Evolutionary conservation across 2,888 invertebrate genomes (phyloP), one percentile per base, ranked within the genome.

Genomic region (Lamproptera curius): DNA sequence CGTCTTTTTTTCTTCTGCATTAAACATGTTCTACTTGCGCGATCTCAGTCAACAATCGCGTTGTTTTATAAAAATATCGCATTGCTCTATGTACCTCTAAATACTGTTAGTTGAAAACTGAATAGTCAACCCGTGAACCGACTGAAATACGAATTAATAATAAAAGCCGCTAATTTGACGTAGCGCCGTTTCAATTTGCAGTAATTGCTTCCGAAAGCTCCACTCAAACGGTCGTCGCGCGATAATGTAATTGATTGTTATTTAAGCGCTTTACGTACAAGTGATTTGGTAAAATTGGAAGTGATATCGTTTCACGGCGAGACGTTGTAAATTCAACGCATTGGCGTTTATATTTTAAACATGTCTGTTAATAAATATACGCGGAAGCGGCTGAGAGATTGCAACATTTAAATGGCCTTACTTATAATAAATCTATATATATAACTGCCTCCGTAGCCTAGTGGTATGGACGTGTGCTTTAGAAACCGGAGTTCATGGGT

Each of bases 161-260:
- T 13, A 46, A 52, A 42, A 36, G 39, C 42, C 13, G 33, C 17
- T 47, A 49, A 37, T 43, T 43, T 26, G 31, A 35, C 36, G 23
- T 49, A 51, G n/a, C 57, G 58, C 49, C 50, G 57, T 52, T 52
- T 58, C 63, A 58, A 62, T 61, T 64, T 59, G 50, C 53, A 51
- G 61, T 57, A 63, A 63, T 58, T 64, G 66, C 64, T 61, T 66
- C 53, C 57, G 63, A 68, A 66, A 63, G 64, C 60, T 54, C 63
- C 65, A 63, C 65, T 65, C 62, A 54, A 46, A 45, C 46, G 38
- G 17, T 50, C 55, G 55, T 53, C 50, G 53, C n/a, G n/a, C n/a
- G n/a, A n/a, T n/a, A 54, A 52, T 53, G 53, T 64, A 67, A 68
- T 68, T 63, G 60, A 54, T 57, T 54, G 59, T 62, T 68, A 65